Base-by-base conservation (phyloP, 2,113 vertebrate species). In the Spermophilus dauricus region DNA sequence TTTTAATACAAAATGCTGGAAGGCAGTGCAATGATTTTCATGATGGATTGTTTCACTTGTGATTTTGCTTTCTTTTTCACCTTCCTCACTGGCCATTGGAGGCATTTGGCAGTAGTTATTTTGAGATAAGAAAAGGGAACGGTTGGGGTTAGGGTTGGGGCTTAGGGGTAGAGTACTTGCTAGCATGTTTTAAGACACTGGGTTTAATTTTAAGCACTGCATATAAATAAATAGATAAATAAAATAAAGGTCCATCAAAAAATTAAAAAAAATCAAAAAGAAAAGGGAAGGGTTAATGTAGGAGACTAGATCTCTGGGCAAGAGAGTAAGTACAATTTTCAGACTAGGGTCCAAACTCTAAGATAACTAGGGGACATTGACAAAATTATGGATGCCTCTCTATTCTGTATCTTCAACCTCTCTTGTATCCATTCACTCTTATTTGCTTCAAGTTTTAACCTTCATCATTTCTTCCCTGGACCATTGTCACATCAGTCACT, bases 11-110 rank as follows among this genome's bases (percentile, higher is more conserved):
- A 78, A 97, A 63, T 83, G 61, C n/a, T 67, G 34, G 76, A 84
- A 95, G 48, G 53, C 24, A 34, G 12, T 51, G 51, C 63, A n/a
- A 56, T 48, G n/a, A 73, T 28, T 58, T 88, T 69, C 76, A 20
- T 69, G n/a, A 88, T 89, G 34, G 91, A 39, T 93, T 90, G 26
- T 96, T 94, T 72, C 28, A 69, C 82, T 39, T 7, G 8, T 58
- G 45, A 92, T 58, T 83, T 94, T 95, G 42, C 42, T 94, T 96
- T 67, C 77, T 89, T 77, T 88, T 86, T 90, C 51, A 80, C 65
- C 67, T 87, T 95, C 56, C 63, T 94, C 67, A 30, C 14, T 94
- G 77, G 63, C 69, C 51, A 73, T 86, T 70, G 86, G 42, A 92
- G 81, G 28, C 32, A 65, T 95, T 73, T 39, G 24, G 20, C 53